Evolutionary conservation across 2,797 vertebrate species (phyloP).

Genomic region (Anguilla marmorata): DNA sequence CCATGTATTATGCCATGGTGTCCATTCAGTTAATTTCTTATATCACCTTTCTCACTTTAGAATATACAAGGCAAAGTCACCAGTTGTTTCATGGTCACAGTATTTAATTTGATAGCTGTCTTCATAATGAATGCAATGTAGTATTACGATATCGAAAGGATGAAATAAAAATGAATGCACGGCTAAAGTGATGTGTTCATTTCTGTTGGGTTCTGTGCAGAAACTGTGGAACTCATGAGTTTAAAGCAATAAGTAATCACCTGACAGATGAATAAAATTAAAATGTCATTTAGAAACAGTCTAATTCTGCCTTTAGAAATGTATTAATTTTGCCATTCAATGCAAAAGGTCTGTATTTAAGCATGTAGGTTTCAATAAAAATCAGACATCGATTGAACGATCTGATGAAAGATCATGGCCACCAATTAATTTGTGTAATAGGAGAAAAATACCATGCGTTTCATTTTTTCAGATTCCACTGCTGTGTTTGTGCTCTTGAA

Average conservation of each 20-base stretch:
- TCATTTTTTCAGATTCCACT: neutral
- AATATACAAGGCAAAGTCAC: neutral
- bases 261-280: neutral
- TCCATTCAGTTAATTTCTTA: neutral
- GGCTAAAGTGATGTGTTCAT: neutral
- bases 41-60: neutral
- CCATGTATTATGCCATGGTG: neutral
- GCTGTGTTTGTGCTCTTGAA: neutral
- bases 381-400: neutral
- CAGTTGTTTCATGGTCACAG: neutral
- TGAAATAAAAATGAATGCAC: neutral
- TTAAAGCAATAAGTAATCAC: neutral
- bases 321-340: neutral
- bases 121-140: neutral
- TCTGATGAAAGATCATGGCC: neutral
- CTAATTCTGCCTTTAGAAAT: neutral
- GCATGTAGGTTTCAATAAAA: neutral
- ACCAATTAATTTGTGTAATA: neutral
- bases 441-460: neutral
- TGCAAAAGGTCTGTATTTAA: neutral
- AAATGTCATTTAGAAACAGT: neutral
- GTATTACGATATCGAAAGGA: neutral
- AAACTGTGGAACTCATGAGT: neutral
- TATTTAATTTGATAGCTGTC: neutral
- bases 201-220: neutral